phyloP scores from a whole-genome alignment of 2,113 vertebrate species.

The Bubalus kerabau region DNA sequence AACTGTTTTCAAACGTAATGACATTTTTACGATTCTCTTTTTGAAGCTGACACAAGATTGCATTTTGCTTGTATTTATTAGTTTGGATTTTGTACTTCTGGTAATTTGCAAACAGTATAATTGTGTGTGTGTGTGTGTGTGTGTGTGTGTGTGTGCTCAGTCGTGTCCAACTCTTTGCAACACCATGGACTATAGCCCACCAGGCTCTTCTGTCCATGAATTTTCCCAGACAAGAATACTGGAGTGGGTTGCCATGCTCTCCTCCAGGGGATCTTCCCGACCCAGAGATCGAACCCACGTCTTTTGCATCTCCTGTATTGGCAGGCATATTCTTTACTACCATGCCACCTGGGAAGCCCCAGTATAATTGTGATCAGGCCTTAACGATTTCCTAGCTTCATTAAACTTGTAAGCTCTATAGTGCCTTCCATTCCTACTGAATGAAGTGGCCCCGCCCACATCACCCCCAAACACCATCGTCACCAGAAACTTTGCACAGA shows the following conservation, averaged over 20 bases:
- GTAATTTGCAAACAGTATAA: background rate
- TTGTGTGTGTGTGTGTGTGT: background rate
- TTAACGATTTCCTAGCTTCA: background rate
- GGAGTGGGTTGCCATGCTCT: background rate
- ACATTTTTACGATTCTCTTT: background rate
- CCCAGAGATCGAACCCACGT: background rate
- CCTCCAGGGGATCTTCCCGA: background rate
- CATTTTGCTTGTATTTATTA: background rate
- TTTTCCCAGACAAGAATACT: background rate
- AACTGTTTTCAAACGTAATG: background rate
- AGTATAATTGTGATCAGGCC: background rate
- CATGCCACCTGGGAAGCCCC: background rate
- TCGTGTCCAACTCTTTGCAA: background rate
- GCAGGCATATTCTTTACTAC: background rate
- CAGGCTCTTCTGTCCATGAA: background rate
- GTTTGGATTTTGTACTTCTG: background rate
- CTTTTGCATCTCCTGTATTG: background rate
- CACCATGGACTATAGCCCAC: background rate
- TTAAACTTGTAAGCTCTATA: background rate
- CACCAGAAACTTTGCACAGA: background rate
- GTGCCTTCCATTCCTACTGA: background rate
- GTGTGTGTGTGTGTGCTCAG: background rate
- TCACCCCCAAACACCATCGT: background rate
- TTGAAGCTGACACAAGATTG: background rate
- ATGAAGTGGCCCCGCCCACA: background rate